Conservation (phyloP, 2,888 invertebrate genomes). For the Andrena chrysosceles region DNA sequence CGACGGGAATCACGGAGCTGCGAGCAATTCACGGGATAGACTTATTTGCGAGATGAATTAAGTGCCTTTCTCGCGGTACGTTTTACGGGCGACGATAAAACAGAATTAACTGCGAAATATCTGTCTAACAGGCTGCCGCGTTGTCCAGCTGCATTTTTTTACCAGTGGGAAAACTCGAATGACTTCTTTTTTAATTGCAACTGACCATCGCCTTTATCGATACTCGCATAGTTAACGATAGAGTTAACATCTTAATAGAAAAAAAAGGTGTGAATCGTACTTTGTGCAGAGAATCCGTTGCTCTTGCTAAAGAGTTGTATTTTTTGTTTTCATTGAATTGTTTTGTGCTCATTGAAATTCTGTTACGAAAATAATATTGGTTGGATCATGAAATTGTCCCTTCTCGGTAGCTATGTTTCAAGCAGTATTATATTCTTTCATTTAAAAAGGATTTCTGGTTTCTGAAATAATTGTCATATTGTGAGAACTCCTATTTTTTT, state of each 20-base stretch:
- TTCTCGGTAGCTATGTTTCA: too few species aligned
- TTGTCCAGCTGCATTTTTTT: not conserved
- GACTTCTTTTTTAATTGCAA: not conserved
- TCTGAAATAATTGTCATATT: too few species aligned
- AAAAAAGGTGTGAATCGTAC: too few species aligned
- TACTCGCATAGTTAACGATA: not conserved
- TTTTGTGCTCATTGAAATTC: too few species aligned
- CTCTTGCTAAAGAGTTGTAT: too few species aligned
- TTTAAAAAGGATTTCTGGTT: too few species aligned
- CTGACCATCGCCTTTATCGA: not conserved
- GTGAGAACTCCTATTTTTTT: too few species aligned
- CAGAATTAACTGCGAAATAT: constrained; percentile 15
- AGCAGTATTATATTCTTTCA: too few species aligned
- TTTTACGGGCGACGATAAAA: constrained; percentile 13
- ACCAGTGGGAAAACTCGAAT: not conserved
- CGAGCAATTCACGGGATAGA: constrained; percentile 28
- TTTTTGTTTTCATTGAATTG: too few species aligned
- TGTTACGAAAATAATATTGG: too few species aligned
- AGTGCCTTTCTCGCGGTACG: constrained; percentile 2
- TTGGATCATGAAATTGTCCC: too few species aligned
- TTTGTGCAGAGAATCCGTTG: too few species aligned
- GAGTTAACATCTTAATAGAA: not conserved
- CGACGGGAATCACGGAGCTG: constrained; percentile 12
- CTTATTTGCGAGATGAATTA: constrained; percentile 34
- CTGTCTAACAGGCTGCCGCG: constrained; percentile 1